Percentiles rank a stretch among this genome's conserved stretches.
These are phyloP conservation scores for Falcaria lacertinaria DNA, from an alignment of 2,888 invertebrate species.

Conservation along the genomic window DNA sequence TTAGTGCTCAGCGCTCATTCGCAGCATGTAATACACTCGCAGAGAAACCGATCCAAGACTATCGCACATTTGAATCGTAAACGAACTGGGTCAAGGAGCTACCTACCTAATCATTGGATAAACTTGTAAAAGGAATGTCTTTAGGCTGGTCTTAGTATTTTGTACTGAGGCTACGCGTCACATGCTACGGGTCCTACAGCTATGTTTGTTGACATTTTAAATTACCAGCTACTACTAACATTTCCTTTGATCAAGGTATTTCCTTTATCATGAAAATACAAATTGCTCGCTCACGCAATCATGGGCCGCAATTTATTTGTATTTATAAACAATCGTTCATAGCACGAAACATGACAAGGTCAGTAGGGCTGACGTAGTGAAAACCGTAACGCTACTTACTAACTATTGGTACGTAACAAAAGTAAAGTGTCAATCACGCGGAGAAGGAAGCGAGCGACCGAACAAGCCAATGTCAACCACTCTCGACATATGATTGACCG, in stretches of 20 bases:
- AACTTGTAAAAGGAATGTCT: neutral
- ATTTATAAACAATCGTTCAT: slow-evolving; percentile 25
- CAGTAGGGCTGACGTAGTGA: slow-evolving; percentile 22
- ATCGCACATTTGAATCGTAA: slow-evolving; percentile 5
- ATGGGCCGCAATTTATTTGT: slow-evolving; percentile 8
- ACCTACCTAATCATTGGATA: neutral
- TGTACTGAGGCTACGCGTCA: too few species aligned
- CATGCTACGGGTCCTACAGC: too few species aligned
- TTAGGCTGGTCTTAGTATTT: too few species aligned
- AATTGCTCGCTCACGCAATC: slow-evolving; percentile 2
- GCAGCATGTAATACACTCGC: slow-evolving; percentile 13
- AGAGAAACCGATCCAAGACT: slow-evolving; percentile 24
- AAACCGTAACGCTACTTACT: slow-evolving; percentile 30
- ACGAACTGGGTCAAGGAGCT: slow-evolving; percentile 2
- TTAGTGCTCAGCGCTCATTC: slow-evolving; percentile 31
- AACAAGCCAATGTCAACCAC: slow-evolving; percentile 58
- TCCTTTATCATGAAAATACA: neutral
- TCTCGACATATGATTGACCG: slow-evolving; percentile 41
- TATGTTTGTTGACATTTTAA: too few species aligned
- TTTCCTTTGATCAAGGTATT: neutral
- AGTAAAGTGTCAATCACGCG: slow-evolving; percentile 45
- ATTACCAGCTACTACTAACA: too few species aligned
- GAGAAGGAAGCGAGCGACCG: slow-evolving; percentile 50
- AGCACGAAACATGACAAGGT: slow-evolving; percentile 30
- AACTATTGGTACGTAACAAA: slow-evolving; percentile 22